Percentiles rank a stretch among this genome's conserved stretches.
Evolutionary conservation across 2,797 vertebrate species (phyloP).

Genomic region (Threskiornis aethiopicus): DNA sequence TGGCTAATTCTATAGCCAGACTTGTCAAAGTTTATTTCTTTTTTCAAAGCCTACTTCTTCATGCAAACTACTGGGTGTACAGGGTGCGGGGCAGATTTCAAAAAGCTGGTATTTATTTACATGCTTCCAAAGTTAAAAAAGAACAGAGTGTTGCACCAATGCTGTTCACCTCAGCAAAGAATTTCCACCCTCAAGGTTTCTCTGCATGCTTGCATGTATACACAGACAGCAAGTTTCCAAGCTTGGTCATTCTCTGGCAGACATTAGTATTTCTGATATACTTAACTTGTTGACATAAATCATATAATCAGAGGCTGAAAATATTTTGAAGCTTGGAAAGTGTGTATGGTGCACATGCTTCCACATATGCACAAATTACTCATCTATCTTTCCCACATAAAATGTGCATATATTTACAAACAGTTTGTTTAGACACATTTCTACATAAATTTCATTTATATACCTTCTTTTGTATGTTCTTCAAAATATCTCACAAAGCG

Average conservation of each 20-base stretch:
- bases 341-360: neutral
- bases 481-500: neutral
- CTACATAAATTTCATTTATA: neutral
- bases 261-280: neutral
- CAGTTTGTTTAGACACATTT: neutral
- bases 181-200: neutral
- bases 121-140: neutral
- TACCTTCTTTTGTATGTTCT: neutral
- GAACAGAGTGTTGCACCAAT: neutral
- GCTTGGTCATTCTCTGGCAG: conserved; percentile 3
- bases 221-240: neutral
- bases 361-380: neutral
- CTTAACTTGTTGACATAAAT: neutral
- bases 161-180: neutral
- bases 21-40: neutral
- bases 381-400: neutral
- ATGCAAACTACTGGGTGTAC: neutral
- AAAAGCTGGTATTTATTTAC: neutral
- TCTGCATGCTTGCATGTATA: neutral
- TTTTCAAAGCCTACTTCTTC: neutral
- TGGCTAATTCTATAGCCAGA: neutral
- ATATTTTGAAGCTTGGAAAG: conserved; percentile 6
- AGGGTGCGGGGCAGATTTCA: neutral
- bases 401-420: neutral
- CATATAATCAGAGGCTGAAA: neutral